phyloP scores from a whole-genome alignment of 2,888 invertebrate genomes.

The Pristionchus exspectatus region DNA sequence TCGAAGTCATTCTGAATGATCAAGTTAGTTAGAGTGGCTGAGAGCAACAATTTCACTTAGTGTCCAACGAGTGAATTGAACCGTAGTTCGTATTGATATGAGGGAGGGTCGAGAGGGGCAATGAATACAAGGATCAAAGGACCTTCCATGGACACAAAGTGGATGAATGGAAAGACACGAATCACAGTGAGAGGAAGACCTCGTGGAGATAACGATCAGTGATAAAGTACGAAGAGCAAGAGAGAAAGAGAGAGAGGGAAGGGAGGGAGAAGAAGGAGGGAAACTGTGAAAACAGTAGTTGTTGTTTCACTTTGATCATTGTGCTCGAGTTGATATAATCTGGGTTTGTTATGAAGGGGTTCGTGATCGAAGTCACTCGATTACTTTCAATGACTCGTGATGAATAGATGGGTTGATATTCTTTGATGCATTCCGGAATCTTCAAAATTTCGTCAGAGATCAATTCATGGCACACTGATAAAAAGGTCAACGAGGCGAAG shows the following conservation, averaged over 20 bases:
- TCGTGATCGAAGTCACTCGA: not conserved
- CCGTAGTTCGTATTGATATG: not conserved
- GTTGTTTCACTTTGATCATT: constrained; percentile 19
- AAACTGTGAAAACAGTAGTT: constrained; percentile 41
- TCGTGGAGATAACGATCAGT: constrained; percentile 18
- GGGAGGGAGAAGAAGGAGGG: not conserved
- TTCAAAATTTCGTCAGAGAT: not conserved
- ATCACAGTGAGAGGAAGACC: not conserved
- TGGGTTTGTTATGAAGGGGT: not conserved
- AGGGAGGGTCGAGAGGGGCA: not conserved
- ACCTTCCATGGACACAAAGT: not conserved
- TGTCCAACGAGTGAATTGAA: not conserved
- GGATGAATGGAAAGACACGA: constrained; percentile 12
- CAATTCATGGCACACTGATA: not conserved
- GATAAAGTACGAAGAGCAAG: constrained; percentile 27
- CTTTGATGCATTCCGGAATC: not conserved
- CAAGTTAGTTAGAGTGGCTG: not conserved
- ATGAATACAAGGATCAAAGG: not conserved
- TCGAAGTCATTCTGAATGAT: not conserved
- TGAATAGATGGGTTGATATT: not conserved
- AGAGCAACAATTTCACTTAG: not conserved
- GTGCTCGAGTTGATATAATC: not conserved
- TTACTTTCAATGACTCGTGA: not conserved
- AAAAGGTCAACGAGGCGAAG: not conserved
- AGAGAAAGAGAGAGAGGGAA: not conserved